Percentiles rank a stretch among this genome's conserved stretches.
phyloP scores from a whole-genome alignment of 2,888 invertebrate genomes.

The Bugulina stolonifera region DNA sequence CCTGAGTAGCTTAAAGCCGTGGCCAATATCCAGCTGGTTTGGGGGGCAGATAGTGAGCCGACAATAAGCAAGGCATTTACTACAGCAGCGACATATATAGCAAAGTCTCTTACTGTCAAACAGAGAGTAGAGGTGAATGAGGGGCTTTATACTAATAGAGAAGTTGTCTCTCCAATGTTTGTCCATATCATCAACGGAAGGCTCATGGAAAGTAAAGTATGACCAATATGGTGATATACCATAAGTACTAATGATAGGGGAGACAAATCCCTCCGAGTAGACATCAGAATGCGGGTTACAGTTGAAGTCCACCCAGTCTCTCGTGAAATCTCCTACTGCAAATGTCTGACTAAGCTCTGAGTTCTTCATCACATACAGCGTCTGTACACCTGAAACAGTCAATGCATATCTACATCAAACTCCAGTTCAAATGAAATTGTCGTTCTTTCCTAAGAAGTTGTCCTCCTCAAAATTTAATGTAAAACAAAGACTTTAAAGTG shows the following conservation, averaged over 20 bases:
- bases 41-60: conserved; percentile 48
- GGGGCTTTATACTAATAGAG: conserved; percentile 32
- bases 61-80: background rate
- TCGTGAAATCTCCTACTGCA: conserved; percentile 44
- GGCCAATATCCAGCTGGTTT: conserved; percentile 46
- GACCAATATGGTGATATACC: conserved; percentile 45
- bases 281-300: conserved; percentile 32
- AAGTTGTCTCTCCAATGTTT: conserved; percentile 48
- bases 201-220: conserved; percentile 47
- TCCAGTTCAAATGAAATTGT: too few relatives aligned
- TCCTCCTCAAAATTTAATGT: too few relatives aligned
- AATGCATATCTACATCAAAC: too few relatives aligned
- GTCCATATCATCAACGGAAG: conserved; percentile 43
- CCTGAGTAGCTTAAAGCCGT: conserved; percentile 48
- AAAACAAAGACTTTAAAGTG: too few relatives aligned
- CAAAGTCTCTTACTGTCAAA: conserved; percentile 33
- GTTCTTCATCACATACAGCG: conserved; percentile 6
- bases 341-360: conserved; percentile 31
- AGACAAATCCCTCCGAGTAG: conserved; percentile 28
- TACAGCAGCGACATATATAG: background rate
- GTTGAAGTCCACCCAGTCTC: conserved; percentile 46
- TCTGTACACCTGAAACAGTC: conserved; percentile 20
- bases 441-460: too few relatives aligned
- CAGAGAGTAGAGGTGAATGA: conserved; percentile 31
- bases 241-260: conserved; percentile 37